Percentiles rank a stretch among this genome's conserved stretches.
These are phyloP conservation scores for Girardinus metallicus DNA, from an alignment of 2,797 vertebrate genomes.

Conservation along the genomic window DNA sequence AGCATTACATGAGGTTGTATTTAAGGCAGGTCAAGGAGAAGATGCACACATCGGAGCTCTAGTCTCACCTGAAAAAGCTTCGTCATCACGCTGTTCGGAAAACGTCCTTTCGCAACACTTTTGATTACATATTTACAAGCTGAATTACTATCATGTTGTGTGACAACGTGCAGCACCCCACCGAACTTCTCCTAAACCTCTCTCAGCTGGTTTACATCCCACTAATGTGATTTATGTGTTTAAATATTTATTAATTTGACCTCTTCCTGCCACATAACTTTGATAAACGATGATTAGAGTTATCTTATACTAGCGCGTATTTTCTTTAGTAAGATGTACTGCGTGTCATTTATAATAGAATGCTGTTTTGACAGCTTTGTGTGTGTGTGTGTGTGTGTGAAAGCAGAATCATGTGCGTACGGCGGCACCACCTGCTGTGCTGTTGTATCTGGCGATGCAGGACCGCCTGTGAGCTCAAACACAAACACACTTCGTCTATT, in stretches of 20 bases:
- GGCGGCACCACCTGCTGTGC: constrained; percentile 10
- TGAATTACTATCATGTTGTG: constrained; percentile 16
- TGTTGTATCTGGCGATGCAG: constrained; percentile 6
- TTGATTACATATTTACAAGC: constrained; percentile 24
- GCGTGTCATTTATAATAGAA: not conserved
- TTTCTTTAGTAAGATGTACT: not conserved
- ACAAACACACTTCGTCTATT: constrained; percentile 10
- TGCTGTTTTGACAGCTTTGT: not conserved
- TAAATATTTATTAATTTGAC: not conserved
- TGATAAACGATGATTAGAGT: not conserved
- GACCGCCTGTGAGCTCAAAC: constrained; percentile 6
- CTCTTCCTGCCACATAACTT: not conserved
- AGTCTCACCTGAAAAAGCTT: constrained; percentile 1
- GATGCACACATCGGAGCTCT: not conserved
- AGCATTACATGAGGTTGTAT: not conserved
- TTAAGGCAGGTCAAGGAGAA: not conserved
- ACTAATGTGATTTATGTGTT: not conserved
- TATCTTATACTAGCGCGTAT: not conserved
- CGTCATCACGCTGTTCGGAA: constrained; percentile 13
- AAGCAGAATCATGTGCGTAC: constrained; percentile 7
- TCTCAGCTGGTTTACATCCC: not conserved
- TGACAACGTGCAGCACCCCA: constrained; percentile 11
- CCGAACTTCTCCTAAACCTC: not conserved
- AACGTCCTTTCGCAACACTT: constrained; percentile 13
- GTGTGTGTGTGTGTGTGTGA: not conserved